Base-by-base conservation (phyloP, 2,797 vertebrate species). In the Cryptoprocta ferox region DNA sequence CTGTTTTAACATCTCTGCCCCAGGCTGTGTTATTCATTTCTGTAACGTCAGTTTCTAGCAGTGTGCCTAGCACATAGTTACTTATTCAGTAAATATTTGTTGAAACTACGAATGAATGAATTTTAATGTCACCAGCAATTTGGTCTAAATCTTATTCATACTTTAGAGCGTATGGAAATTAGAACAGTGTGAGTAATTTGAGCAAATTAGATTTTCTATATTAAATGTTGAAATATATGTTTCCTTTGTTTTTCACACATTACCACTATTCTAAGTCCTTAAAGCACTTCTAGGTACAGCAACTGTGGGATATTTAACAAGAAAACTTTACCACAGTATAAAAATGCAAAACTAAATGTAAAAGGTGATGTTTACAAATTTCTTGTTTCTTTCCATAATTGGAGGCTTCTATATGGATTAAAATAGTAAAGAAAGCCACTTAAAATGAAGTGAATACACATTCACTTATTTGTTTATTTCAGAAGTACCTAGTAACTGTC, bases 101-200 rank as follows among this genome's bases (percentile, higher is more conserved):
- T 91, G 65, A 80, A 85, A 85, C 53, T 85, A 73, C 1, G 13
- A 97, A 79, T 89, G 81, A 89, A 94, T 91, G 86, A 94, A 95
- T 93, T 97, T 95, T 97, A 91, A 93, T 93, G 91, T 94, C 83
- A 91, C 63, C 59, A 78, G 50, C 59, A 76, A 86, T 83, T 94
- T 94, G 78, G 42, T 91, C 94, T 93, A 45, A 96, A 73, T 95
- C 59, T 73, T 93, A 83, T 56, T 95, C 71, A 48, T 97, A 24
- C 81, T 79, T 89, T 45, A 92, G n/a, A 96, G 80, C 75, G 50
- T 95, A 95, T 93, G 86, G 90, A 93, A 94, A 97, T 96, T 87
- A 82, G 86, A 93, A 71, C 42, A 93, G 68, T 78, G 88, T 95
- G 93, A 94, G 83, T 93, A 89, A 94, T 81, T 94, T 88, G 32